Evolutionary conservation across 2,113 vertebrate genomes (phyloP), one percentile per base, ranked within the genome.

Genomic region (Tichodroma muraria): DNA sequence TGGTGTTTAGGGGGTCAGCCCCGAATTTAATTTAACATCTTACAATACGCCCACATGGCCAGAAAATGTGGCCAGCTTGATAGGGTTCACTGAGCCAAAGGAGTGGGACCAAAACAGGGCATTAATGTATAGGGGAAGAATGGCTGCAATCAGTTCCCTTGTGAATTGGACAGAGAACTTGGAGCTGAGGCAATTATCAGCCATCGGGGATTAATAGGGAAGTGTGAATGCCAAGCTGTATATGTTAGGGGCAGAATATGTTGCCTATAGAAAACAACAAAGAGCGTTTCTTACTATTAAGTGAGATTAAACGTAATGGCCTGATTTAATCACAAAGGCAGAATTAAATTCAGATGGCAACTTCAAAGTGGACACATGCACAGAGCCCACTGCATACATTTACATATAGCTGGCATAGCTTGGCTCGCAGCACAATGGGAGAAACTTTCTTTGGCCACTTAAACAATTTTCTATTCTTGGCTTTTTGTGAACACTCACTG

Each of bases 261-360:
- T 98, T 98, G 97, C 97, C 97, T 98, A 98, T 98, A 98, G 98
- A 98, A 98, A 98, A 95, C 98, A 96, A 98, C 98, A 98, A 98
- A 98, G 97, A 97, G 92, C 96, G 95, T 97, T 97, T 97, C 97
- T 98, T 97, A 98, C 98, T 98, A 98, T 98, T 98, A 98, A 98
- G 98, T 98, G 98, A 98, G 98, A 98, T 98, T 98, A 98, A 98
- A 98, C 97, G 98, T 98, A 98, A 98, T 98, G 97, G 98, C 97
- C 98, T 98, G 98, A 98, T 98, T 98, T 98, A 96, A 98, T 98
- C 97, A 98, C 98, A 98, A 98, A 98, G 95, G 95, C 97, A 98
- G 98, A 98, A 98, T 98, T 98, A 98, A 98, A 98, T 98, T 98
- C 98, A 98, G 98, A 98, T 98, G 98, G 97, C 97, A 96, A 98